These are phyloP conservation scores for Neogale vison DNA, from an alignment of 2,113 vertebrate genomes.

Conservation along the genomic window DNA sequence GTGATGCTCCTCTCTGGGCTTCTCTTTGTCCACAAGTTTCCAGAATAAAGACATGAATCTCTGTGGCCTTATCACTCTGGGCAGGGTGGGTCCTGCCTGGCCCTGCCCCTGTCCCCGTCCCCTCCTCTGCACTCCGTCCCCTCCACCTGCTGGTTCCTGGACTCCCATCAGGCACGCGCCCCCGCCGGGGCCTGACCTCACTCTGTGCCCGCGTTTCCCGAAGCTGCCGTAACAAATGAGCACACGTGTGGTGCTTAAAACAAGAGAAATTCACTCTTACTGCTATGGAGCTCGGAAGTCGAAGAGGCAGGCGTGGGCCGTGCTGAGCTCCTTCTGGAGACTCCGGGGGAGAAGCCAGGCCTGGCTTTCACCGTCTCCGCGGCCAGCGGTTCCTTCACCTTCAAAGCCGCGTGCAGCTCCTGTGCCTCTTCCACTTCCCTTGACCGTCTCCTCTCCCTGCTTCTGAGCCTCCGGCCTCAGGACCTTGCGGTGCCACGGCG, in stretches of 20 bases:
- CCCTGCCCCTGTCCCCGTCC: accelerated
- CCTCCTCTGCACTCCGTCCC: accelerated
- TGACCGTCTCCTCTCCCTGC: too few species aligned
- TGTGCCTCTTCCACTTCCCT: neutral
- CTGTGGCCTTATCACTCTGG: accelerated
- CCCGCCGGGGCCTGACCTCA: neutral
- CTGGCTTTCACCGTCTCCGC: neutral
- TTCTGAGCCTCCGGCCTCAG: neutral
- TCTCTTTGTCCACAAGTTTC: neutral
- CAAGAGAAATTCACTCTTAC: too few species aligned
- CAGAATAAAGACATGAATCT: neutral
- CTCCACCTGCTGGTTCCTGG: neutral
- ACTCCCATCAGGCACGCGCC: accelerated
- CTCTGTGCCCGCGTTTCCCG: accelerated
- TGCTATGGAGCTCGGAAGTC: neutral
- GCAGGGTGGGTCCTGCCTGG: neutral
- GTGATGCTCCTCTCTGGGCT: too few species aligned
- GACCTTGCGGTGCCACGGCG: accelerated
- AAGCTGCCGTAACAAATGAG: neutral
- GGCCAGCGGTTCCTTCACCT: neutral
- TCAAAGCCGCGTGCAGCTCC: neutral
- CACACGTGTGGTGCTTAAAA: neutral
- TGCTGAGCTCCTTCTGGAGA: too few species aligned
- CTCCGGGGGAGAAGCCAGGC: neutral
- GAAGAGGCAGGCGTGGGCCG: accelerated